These are phyloP conservation scores for Spodoptera picta DNA, from an alignment of 2,888 invertebrate genomes.

Conservation along the genomic window DNA sequence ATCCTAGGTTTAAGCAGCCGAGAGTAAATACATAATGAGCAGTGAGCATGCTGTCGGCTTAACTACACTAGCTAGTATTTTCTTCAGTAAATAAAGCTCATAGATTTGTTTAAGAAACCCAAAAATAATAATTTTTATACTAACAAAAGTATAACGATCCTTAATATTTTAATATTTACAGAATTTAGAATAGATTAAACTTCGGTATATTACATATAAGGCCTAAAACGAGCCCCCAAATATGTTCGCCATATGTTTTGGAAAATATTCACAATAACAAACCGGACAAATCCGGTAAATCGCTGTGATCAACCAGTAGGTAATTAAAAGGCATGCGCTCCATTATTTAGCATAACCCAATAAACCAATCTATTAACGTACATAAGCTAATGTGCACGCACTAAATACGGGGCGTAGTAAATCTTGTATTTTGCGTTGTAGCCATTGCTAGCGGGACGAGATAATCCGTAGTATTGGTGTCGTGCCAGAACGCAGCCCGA, in stretches of 20 bases:
- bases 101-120: neutral
- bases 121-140: neutral
- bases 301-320: neutral
- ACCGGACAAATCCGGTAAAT: conserved; percentile 7
- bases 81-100: conserved; percentile 6
- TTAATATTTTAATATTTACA: too few relatives aligned
- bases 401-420: conserved; percentile 60
- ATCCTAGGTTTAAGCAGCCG: conserved; percentile 45
- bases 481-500: conserved; percentile 76
- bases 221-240: too few relatives aligned
- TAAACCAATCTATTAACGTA: conserved; percentile 46
- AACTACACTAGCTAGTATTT: conserved; percentile 9
- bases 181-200: too few relatives aligned
- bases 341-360: conserved; percentile 37
- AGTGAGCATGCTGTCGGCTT: conserved; percentile 33
- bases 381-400: conserved; percentile 47
- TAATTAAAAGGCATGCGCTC: conserved; percentile 21
- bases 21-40: conserved; percentile 48
- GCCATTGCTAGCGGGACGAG: conserved; percentile 65
- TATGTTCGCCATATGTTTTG: neutral
- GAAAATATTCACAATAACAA: conserved; percentile 7
- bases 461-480: conserved; percentile 76
- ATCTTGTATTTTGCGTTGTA: conserved; percentile 64
- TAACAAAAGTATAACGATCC: too few relatives aligned
- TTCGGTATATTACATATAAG: too few relatives aligned